phyloP scores from a whole-genome alignment of 2,797 vertebrate genomes.

The Microtus agrestis region DNA sequence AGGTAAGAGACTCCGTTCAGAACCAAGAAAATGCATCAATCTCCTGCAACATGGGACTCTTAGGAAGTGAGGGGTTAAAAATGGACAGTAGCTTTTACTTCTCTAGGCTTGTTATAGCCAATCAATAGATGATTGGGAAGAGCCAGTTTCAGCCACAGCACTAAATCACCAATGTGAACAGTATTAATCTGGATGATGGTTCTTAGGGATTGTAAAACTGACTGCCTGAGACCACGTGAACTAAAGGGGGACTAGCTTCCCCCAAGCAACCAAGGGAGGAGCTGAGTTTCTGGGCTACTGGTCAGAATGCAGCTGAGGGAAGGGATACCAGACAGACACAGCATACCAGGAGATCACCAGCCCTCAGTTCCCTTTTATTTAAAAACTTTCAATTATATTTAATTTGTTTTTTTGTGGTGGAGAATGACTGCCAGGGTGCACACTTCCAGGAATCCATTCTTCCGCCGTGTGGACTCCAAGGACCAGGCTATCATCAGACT shows the following conservation, averaged over 20 bases:
- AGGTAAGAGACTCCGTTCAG: background rate
- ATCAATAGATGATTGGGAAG: conserved; percentile 3
- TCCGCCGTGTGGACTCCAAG: no score
- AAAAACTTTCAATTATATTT: background rate
- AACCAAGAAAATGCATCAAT: background rate
- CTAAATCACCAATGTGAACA: background rate
- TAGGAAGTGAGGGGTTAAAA: background rate
- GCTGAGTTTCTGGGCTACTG: background rate
- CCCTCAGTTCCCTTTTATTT: background rate
- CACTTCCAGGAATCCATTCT: background rate
- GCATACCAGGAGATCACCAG: background rate
- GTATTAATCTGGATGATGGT: background rate
- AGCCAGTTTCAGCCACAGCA: background rate
- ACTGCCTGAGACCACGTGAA: background rate
- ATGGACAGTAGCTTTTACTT: background rate
- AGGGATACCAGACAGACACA: background rate
- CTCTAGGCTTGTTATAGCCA: conserved; percentile 17
- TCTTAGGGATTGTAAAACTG: background rate
- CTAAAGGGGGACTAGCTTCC: background rate
- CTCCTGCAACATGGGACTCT: background rate
- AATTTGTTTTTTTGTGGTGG: background rate
- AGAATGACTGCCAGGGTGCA: background rate
- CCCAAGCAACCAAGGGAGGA: conserved; percentile 2
- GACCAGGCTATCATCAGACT: background rate
- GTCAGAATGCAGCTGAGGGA: background rate